Evolutionary conservation across 2,888 invertebrate genomes (phyloP).

Genomic region (Podabrus alpinus): DNA sequence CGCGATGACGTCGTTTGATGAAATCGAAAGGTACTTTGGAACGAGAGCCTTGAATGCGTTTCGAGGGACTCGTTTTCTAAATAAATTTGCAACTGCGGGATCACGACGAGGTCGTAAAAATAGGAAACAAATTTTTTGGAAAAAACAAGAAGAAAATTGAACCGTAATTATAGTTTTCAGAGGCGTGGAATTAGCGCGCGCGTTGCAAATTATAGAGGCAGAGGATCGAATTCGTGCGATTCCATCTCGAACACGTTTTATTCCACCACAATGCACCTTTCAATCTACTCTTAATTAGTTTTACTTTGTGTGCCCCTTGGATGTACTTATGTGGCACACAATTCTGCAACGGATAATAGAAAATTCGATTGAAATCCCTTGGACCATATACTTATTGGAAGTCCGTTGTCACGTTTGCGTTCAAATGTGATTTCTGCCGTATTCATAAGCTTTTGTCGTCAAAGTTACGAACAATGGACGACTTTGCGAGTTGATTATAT

Average conservation of each 20-base stretch:
- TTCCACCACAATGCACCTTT: conserved; percentile 46
- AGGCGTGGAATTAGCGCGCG: conserved; percentile 45
- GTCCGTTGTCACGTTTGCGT: conserved; percentile 18
- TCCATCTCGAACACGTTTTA: conserved; percentile 50
- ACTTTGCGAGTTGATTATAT: conserved; percentile 17
- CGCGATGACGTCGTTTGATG: neutral
- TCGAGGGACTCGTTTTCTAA: neutral
- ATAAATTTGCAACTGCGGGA: neutral
- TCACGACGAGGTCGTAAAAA: neutral
- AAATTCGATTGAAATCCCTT: conserved; percentile 20
- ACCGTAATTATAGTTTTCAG: conserved; percentile 47
- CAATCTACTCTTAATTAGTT: conserved; percentile 48
- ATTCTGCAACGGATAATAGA: conserved; percentile 15
- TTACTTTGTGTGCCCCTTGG: conserved; percentile 25
- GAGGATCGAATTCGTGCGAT: conserved; percentile 44
- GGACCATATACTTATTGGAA: conserved; percentile 15
- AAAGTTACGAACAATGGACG: conserved; percentile 25
- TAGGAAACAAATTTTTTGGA: conserved; percentile 6
- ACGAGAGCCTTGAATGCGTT: neutral
- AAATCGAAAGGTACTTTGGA: neutral
- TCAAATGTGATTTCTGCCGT: conserved; percentile 23
- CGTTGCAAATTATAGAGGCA: conserved; percentile 48
- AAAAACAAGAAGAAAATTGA: conserved; percentile 26
- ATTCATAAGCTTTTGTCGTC: conserved; percentile 21
- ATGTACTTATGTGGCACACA: conserved; percentile 16